phyloP scores from a whole-genome alignment of 1,140 invertebrate species.

The Papilio machaon region DNA sequence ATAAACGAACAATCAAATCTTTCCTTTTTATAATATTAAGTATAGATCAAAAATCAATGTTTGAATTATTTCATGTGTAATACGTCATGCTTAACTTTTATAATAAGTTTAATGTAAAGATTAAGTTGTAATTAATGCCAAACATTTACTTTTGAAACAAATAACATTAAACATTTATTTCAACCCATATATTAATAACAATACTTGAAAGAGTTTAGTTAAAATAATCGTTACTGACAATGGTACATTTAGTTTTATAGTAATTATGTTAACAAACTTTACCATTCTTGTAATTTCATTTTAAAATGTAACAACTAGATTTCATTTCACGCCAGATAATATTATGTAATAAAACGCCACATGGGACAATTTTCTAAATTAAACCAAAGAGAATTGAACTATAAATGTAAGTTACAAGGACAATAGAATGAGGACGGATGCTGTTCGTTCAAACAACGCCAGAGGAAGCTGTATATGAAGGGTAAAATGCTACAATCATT shows the following conservation, averaged over 20 bases:
- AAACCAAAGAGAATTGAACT: constrained; percentile 9
- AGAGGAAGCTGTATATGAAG: constrained; percentile 14
- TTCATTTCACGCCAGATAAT: neutral
- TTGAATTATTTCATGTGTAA: neutral
- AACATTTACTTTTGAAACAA: neutral
- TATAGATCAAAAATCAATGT: neutral
- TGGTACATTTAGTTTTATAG: neutral
- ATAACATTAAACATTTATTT: neutral
- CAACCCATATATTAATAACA: neutral
- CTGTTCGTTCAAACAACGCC: constrained; percentile 18
- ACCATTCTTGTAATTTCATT: neutral
- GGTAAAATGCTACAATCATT: constrained; percentile 19
- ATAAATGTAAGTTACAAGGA: constrained; percentile 4
- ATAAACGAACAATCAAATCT: too few relatives aligned
- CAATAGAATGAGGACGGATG: constrained; percentile 19
- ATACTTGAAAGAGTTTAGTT: neutral
- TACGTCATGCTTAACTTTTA: neutral
- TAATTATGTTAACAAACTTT: neutral
- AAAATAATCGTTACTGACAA: neutral
- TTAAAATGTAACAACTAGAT: neutral
- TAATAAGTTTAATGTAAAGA: neutral
- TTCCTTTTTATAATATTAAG: too few relatives aligned
- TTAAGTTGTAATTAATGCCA: neutral
- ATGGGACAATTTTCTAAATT: neutral
- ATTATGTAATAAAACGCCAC: neutral